Percentiles rank a stretch among this genome's conserved stretches.
These are phyloP conservation scores for Bombus confusus DNA, from an alignment of 1,140 invertebrate genomes.

Conservation along the genomic window DNA sequence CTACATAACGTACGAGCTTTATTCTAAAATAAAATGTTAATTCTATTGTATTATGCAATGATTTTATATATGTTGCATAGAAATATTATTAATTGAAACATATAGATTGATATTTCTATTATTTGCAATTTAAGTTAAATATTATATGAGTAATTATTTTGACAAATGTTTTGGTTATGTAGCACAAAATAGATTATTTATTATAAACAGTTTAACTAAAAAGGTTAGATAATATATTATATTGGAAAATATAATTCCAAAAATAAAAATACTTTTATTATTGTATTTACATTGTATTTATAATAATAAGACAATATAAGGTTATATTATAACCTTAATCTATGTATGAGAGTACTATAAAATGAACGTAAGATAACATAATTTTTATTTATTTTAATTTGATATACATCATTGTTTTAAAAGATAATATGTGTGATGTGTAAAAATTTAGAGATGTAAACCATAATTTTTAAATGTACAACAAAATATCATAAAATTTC, in stretches of 20 bases:
- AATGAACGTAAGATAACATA: not conserved
- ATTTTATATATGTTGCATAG: not conserved
- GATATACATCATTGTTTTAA: not conserved
- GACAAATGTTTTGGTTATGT: not conserved
- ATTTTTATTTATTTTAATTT: not conserved
- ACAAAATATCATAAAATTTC: not conserved
- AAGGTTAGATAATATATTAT: not conserved
- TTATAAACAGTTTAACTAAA: not conserved
- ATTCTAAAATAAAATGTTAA: constrained; percentile 74
- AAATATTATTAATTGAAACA: not conserved
- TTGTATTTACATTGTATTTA: not conserved
- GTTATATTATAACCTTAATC: not conserved
- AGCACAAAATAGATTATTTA: no score
- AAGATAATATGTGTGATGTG: no score
- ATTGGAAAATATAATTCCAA: not conserved
- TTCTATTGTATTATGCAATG: not conserved
- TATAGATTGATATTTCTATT: not conserved
- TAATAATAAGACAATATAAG: no score
- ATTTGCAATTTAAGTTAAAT: not conserved
- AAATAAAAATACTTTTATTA: not conserved
- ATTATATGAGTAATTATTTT: not conserved
- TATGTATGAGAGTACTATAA: constrained; percentile 9
- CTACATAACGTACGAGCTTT: constrained; percentile 77
- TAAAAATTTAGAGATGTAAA: not conserved
- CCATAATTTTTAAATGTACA: not conserved